A percentile compares a stretch with the other conserved stretches of the same genome.
Evolutionary conservation across 2,797 vertebrate genomes (phyloP).

Genomic region (Harpagifer antarcticus): DNA sequence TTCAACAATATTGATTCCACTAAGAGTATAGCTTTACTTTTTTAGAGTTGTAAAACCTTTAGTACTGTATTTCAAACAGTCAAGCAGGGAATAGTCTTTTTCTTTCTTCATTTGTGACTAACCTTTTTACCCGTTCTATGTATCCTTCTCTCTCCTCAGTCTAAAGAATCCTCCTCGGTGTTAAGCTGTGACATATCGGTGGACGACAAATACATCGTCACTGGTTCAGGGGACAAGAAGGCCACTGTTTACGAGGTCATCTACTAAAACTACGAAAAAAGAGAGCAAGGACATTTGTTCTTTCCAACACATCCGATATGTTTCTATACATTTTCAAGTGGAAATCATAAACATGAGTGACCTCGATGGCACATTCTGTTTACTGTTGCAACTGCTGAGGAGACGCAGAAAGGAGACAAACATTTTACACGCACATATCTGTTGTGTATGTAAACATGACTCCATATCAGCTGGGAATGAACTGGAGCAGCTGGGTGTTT

Average conservation of each 20-base stretch:
- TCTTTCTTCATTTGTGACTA: background rate
- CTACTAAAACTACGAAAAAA: conserved; percentile 76
- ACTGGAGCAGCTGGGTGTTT: conserved; percentile 40
- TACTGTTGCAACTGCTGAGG: conserved; percentile 33
- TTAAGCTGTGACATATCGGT: conserved; percentile 90
- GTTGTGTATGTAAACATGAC: conserved; percentile 40
- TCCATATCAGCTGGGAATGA: conserved; percentile 36
- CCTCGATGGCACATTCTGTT: conserved; percentile 22
- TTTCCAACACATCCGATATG: conserved; percentile 16
- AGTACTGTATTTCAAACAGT: background rate
- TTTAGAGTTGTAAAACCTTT: background rate
- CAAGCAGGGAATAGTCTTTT: background rate
- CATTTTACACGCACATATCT: conserved; percentile 39
- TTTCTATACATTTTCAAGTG: conserved; percentile 29
- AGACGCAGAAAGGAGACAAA: conserved; percentile 36
- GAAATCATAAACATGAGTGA: conserved; percentile 29
- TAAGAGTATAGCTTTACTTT: conserved; percentile 3
- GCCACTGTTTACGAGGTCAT: conserved; percentile 90
- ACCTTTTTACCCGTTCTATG: background rate
- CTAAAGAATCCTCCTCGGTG: conserved; percentile 89
- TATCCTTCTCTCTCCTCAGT: conserved; percentile 69
- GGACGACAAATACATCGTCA: conserved; percentile 90
- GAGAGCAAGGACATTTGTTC: conserved; percentile 19
- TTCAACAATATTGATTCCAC: background rate
- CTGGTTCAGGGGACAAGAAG: conserved; percentile 90